phyloP scores from a whole-genome alignment of 1,140 invertebrate genomes.

The Adoxophyes honmai region DNA sequence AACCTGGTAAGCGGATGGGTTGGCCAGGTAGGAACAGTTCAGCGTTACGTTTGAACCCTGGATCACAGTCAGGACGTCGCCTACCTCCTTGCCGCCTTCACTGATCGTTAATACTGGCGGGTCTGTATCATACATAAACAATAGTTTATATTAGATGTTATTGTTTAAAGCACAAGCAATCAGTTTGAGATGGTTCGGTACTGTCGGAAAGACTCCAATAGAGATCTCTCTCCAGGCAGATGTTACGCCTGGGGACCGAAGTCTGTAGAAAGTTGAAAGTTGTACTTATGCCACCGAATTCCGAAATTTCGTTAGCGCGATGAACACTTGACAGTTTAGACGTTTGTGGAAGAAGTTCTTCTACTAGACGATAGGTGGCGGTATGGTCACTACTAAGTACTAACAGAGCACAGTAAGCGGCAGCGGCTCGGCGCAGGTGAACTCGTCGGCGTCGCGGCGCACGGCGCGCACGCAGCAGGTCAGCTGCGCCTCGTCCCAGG shows the following conservation, averaged over 20 bases:
- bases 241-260: too few relatives aligned
- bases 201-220: too few relatives aligned
- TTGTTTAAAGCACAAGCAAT: too few relatives aligned
- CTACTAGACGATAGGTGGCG: too few relatives aligned
- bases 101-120: constrained; percentile 46
- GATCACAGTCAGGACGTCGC: constrained; percentile 40
- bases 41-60: constrained; percentile 51
- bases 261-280: too few relatives aligned
- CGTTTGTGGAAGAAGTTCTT: too few relatives aligned
- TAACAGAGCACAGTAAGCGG: constrained; percentile 55
- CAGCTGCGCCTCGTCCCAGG: constrained; percentile 51
- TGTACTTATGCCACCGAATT: too few relatives aligned
- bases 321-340: too few relatives aligned
- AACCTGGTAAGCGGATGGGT: constrained; percentile 46
- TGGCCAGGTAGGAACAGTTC: constrained; percentile 53
- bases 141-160: background rate
- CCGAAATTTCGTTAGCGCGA: too few relatives aligned
- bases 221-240: too few relatives aligned
- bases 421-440: constrained; percentile 41
- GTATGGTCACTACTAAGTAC: constrained; percentile 22
- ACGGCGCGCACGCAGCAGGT: constrained; percentile 55
- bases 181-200: too few relatives aligned
- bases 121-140: constrained; percentile 35
- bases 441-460: constrained; percentile 21
- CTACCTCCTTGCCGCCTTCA: constrained; percentile 36